Evolutionary conservation across 2,113 vertebrate genomes (phyloP).

Genomic region (Spermophilus dauricus): DNA sequence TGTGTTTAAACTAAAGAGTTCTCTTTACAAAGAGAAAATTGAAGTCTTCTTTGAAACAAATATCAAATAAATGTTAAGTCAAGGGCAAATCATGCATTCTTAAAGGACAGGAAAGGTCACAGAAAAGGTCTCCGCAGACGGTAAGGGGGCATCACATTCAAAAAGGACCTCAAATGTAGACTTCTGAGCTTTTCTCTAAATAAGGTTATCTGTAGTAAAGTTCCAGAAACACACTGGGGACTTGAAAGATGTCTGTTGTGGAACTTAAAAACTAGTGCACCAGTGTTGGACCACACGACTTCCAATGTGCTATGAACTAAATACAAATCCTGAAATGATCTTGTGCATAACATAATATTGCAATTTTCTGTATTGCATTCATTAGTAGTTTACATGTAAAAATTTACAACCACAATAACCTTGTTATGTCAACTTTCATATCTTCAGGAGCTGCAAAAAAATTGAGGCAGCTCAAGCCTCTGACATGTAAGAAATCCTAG

Average conservation of each 20-base stretch:
- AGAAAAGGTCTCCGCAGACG: constrained; percentile 45
- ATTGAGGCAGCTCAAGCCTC: neutral
- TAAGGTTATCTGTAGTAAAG: neutral
- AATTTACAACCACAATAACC: neutral
- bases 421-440: constrained; percentile 6
- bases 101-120: constrained; percentile 33
- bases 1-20: constrained; percentile 36
- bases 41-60: constrained; percentile 30
- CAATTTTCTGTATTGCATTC: neutral
- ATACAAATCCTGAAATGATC: neutral
- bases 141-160: neutral
- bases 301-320: neutral
- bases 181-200: constrained; percentile 58
- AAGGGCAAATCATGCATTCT: neutral
- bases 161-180: constrained; percentile 3
- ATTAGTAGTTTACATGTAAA: neutral
- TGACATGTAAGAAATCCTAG: neutral
- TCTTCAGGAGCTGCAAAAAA: neutral
- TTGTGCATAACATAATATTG: neutral
- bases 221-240: neutral
- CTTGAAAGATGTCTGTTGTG: neutral
- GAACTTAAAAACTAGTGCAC: neutral
- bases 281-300: neutral
- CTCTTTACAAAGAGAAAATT: constrained; percentile 29
- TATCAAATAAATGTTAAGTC: constrained; percentile 25